Evolutionary conservation across 2,888 invertebrate species (phyloP), one percentile per base, ranked within the genome.

Genomic region (Campopleginae sp.): DNA sequence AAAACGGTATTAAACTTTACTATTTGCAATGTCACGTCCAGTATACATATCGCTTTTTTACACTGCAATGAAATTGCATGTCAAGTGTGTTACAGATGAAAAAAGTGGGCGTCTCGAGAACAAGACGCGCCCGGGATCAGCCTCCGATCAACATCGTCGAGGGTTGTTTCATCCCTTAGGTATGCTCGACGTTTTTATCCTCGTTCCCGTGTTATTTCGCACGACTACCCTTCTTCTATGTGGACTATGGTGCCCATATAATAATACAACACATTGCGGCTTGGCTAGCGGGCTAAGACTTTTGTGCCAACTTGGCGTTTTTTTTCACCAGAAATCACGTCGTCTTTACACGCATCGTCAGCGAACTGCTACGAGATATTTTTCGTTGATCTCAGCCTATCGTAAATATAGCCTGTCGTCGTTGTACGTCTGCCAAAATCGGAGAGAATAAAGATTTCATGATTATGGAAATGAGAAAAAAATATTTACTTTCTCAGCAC

Each of bases 11-110:
- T 90, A 91, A 89, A 90, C 90, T 91, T 91, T 90, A 90, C 90
- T 91, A 90, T 90, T 90, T 90, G 90, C 89, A 88, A 87, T 90
- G 91, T 91, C 91, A 90, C 89, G 90, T 90, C 88, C 89, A 91
- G 87, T 87, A 80, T 42, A 38, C 76, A 44, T 58, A 14, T 68
- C 65, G 42, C 33, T 81, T 79, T 38, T 70, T 75, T 46, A 44
- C 42, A 33, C 65, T 77, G 66, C 42, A 46, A 58, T 58, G 33
- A 65, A 46, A 82, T 54, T 58, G 48, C 66, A 12, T 42, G 61
- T 74, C 68, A 48, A 46, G 79, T 74, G 68, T 79, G 68, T 33
- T 71, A 23, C 19, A n/a, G 68, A 77, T 61, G 54, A 65, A 81
- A 77, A 78, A 79, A 71, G 48, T 65, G 71, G 33, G 71, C 75